Base-by-base conservation (phyloP, 2,797 vertebrate species). In the Pseudomugil gertrudae region DNA sequence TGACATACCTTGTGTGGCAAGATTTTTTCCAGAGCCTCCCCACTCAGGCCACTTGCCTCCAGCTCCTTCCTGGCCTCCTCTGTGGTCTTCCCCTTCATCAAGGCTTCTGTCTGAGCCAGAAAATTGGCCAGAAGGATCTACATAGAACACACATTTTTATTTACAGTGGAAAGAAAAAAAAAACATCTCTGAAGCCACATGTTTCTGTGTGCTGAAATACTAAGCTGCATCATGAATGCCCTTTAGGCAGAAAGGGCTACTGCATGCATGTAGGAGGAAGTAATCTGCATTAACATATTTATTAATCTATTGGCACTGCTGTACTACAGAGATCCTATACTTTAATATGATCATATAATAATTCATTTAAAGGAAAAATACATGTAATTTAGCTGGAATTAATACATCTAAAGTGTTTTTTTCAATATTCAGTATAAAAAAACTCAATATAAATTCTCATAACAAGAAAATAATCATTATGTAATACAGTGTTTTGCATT, bases 51-150 rank as follows among this genome's bases (percentile, higher is more conserved):
- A 0, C 95, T 81, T 0, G 94, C 95, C 74, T 97, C 94, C 52
- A 99, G 91, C 85, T 99, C 98, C 76, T 94, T 95, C 63, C 76
- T 94, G 36, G 96, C 98, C 86, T 99, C 98, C 5, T 96, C 96
- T 0, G 92, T 81, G 0, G 95, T 96, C 80, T 99, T 99, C 8
- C 98, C 97, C 76, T 91, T 98, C 98, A 99, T 99, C 86, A 99
- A 67, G 43, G 98, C 98, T 84, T 99, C 98, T 0, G 96, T 99
- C 91, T 99, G 98, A 48, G 98, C 98, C 72, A 99, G 90, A 84
- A 98, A 99, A 89, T 99, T 99, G 38, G 96, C 95, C 85, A 96
- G 57, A 66, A 99, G 93, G 82, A 99, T 99, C 98, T 99, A 63
- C 3, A 84, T 17, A 24, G 63, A 11, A 70, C 24, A 75, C 32